Percentiles rank a stretch among this genome's conserved stretches.
Conservation (phyloP, 2,888 invertebrate species). For the Dicyrtoma fusca region DNA sequence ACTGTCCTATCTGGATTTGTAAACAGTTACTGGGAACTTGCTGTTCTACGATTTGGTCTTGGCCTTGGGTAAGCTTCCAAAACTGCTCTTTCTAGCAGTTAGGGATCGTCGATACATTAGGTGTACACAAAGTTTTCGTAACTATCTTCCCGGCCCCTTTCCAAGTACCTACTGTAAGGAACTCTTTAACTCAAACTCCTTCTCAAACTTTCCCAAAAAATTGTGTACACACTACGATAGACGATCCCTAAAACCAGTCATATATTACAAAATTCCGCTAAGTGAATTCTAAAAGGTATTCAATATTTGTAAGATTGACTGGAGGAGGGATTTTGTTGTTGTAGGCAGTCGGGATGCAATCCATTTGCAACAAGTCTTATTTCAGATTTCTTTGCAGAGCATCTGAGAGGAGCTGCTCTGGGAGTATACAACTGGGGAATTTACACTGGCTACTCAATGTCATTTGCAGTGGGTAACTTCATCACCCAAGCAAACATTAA, state of each 20-base stretch:
- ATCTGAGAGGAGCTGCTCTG: constrained; percentile 59
- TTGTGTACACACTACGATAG: too few relatives aligned
- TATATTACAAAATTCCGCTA: too few relatives aligned
- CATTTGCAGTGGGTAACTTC: constrained; percentile 61
- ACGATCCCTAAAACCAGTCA: too few relatives aligned
- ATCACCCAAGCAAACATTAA: constrained; percentile 56
- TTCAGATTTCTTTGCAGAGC: constrained; percentile 49
- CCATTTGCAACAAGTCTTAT: constrained; percentile 53
- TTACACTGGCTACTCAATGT: constrained; percentile 60
- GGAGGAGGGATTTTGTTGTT: background rate
- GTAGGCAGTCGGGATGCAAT: constrained; percentile 51
- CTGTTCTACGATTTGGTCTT: constrained; percentile 51
- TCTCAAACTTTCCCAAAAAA: too few relatives aligned
- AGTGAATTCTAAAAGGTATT: background rate
- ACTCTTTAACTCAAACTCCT: too few relatives aligned
- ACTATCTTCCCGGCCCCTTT: too few relatives aligned
- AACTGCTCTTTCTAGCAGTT: too few relatives aligned
- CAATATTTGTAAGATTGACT: background rate
- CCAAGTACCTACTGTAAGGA: too few relatives aligned
- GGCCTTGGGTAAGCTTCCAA: constrained; percentile 49
- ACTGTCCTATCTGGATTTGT: constrained; percentile 52
- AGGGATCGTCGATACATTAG: too few relatives aligned
- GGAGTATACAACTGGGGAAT: constrained; percentile 61
- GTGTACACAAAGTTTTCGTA: too few relatives aligned
- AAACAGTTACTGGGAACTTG: constrained; percentile 51